Conservation (phyloP, 2,888 invertebrate species). For the Tipula vernalis region DNA sequence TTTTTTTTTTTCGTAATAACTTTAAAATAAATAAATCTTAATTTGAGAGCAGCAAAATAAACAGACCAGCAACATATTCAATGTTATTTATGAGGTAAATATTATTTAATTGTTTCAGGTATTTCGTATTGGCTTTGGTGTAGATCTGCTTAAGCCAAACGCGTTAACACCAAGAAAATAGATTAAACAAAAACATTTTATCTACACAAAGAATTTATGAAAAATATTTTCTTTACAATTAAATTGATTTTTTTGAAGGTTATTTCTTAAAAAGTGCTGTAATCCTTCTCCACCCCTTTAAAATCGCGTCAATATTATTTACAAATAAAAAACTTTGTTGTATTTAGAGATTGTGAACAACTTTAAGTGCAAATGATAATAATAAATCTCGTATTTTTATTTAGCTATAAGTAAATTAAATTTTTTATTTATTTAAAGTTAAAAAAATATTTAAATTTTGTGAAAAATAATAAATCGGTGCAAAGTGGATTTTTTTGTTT, state of each 20-base stretch:
- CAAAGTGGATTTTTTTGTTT: not conserved
- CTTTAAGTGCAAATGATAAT: not conserved
- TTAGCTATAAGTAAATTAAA: not conserved
- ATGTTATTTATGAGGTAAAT: not conserved
- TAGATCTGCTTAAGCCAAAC: not conserved
- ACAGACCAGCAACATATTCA: not conserved
- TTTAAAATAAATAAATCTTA: not conserved
- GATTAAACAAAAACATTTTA: not conserved
- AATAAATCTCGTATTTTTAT: not conserved
- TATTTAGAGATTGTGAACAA: not conserved
- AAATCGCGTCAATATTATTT: not conserved
- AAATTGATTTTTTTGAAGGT: not conserved
- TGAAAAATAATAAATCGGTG: not conserved
- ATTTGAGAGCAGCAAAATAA: not conserved
- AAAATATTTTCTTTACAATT: not conserved
- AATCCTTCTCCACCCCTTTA: not conserved
- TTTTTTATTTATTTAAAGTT: not conserved
- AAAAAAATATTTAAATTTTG: not conserved
- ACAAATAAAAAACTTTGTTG: not conserved
- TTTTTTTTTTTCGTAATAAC: not conserved
- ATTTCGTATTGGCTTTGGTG: not conserved
- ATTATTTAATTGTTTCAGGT: not conserved
- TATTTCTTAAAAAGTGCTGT: not conserved
- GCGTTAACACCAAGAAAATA: not conserved
- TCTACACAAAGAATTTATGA: not conserved